Evolutionary conservation across 2,888 invertebrate species (phyloP), one percentile per base, ranked within the genome.

Genomic region (Himalopsyche tibetana): DNA sequence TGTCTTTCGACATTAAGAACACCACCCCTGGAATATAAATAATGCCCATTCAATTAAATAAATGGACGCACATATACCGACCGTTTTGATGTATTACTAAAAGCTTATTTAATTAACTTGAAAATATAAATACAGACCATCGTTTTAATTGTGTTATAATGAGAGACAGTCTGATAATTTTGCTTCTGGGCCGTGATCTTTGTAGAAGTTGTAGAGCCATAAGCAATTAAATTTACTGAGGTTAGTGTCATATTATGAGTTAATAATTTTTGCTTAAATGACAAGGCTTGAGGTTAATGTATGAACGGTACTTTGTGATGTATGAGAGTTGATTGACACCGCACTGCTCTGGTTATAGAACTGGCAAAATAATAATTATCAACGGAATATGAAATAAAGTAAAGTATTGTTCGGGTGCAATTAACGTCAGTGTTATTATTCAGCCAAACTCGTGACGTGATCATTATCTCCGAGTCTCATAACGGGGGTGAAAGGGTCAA

Each of bases 371-470:
- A 55, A 84, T 81, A 82, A 85, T 85, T 85, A 80, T 45, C 56
- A n/a, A 82, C 19, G 82, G 82, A 85, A 85, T 82, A 85, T 56
- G 85, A 85, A 85, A 74, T 82, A 40, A 69, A 82, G 74, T 85
- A n/a, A 79, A 82, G 82, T 56, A 80, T 36, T 55, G 85, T 74
- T 82, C 45, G 82, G 36, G 74, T 82, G 74, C 82, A 85, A 85
- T 85, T 85, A 85, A 82, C 40, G 82, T 74, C 82, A 82, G 74
- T 63, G 51, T 36, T 55, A 82, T 80, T 82, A 56, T 63, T 51
- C 55, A 55, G 36, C 15, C 80, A 80, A 42, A 36, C 19, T 86
- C 88, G 88, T 88, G 86, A 88, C 80, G 55, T 74, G 87, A 82
- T 86, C 82, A 80, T 86, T 84, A 86, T 86, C 86, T n/a, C 42